A percentile compares a stretch with the other conserved stretches of the same genome.
Evolutionary conservation across 1,140 invertebrate genomes (phyloP).

Genomic region (Lepidurus couesii): DNA sequence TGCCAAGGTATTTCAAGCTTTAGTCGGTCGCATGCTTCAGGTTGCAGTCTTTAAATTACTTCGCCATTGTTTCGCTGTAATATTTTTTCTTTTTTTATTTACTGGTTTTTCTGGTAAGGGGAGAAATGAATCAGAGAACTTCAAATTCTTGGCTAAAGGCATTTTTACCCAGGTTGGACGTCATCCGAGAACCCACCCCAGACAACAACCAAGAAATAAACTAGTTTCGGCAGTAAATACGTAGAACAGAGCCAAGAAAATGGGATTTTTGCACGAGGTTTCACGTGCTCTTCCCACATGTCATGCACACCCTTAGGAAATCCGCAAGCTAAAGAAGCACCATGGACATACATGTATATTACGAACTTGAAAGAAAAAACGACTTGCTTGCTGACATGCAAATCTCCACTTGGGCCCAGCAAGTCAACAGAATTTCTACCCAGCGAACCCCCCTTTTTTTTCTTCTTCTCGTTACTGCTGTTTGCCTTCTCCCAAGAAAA

Average conservation of each 20-base stretch:
- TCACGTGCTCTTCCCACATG: background rate
- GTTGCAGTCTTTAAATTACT: too few relatives aligned
- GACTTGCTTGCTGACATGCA: conserved; percentile 17
- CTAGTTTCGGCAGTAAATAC: too few relatives aligned
- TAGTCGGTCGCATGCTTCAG: too few relatives aligned
- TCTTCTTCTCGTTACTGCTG: background rate
- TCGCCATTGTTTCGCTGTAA: too few relatives aligned
- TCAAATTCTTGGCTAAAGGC: background rate
- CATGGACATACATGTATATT: background rate
- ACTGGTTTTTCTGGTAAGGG: too few relatives aligned
- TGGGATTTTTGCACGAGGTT: background rate
- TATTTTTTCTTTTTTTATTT: too few relatives aligned
- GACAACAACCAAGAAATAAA: too few relatives aligned
- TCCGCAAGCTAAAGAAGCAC: background rate
- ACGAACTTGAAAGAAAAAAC: background rate
- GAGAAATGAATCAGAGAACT: too few relatives aligned
- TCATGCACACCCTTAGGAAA: background rate
- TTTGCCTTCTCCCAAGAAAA: background rate
- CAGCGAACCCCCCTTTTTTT: background rate
- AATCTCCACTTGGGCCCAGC: conserved; percentile 12
- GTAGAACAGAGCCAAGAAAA: background rate
- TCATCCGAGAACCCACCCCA: too few relatives aligned
- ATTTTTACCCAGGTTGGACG: background rate
- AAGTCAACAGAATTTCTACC: background rate
- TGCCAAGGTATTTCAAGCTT: too few relatives aligned